A percentile compares a stretch with the other conserved stretches of the same genome.
Conservation (phyloP, 2,888 invertebrate species). For the Mythimna vitellina region DNA sequence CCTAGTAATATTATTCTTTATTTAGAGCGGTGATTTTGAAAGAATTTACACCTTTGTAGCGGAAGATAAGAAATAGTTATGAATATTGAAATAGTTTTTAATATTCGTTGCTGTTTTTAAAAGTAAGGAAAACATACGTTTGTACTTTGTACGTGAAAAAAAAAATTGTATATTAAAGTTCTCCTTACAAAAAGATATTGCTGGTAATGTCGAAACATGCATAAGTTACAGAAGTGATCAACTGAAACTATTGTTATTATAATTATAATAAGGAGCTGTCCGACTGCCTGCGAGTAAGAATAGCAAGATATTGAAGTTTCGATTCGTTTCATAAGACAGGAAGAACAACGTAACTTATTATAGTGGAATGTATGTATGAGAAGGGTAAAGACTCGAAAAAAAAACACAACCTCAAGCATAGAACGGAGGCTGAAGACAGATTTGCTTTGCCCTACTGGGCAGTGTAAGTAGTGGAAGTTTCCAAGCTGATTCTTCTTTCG, state of each 20-base stretch:
- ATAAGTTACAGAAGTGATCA: not conserved
- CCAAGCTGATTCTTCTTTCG: not conserved
- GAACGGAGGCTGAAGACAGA: not conserved
- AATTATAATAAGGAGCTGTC: not conserved
- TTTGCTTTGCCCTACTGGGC: not conserved
- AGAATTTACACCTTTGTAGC: not conserved
- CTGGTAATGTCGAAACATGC: not conserved
- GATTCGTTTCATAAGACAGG: not conserved
- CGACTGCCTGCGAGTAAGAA: not conserved
- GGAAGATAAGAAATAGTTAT: not conserved
- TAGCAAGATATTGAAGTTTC: not conserved
- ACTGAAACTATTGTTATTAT: not conserved
- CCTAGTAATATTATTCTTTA: not conserved
- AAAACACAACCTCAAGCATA: not conserved
- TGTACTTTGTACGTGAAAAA: not conserved
- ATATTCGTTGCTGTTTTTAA: not conserved
- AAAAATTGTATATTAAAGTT: not conserved
- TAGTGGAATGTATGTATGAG: not conserved
- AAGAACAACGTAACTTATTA: not conserved
- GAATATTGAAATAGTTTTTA: too few relatives aligned
- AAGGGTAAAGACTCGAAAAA: not conserved
- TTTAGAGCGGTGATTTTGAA: conserved; percentile 1
- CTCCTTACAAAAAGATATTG: not conserved
- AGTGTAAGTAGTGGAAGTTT: not conserved
- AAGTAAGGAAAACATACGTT: too few relatives aligned